Base-by-base conservation (phyloP, 1,140 invertebrate species). In the Dendroctonus valens region DNA sequence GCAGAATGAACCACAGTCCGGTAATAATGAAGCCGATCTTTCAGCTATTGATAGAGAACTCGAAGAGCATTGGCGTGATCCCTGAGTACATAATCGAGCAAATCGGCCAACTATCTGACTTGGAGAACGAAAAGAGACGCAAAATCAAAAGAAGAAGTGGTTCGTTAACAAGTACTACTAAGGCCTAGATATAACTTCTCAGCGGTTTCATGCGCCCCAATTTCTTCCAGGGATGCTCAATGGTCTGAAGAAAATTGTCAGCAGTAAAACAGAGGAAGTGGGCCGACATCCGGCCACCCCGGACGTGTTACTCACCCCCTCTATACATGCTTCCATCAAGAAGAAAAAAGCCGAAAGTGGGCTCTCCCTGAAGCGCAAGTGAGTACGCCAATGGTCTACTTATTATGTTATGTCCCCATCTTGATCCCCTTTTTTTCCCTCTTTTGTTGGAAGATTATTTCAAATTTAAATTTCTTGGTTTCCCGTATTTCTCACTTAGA, bases 131-230 rank as follows among this genome's bases (percentile, higher is more conserved):
- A 41, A 74, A 81, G 71, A 73, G 82, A 73, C 87, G 86, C 74
- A 87, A 86, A 73, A 90, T 90, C 74, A 89, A 89, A 78, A 81
- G 88, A 72, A 81, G 91, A 71, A 92, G 90, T 84, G 89, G 91
- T 73, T 92, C 91, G 74, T 82, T 93, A 67, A 91, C 90, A 81
- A 84, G 90, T 92, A 84, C 26, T 26, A 26, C 26, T 26, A 26
- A 26, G 26, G 26, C 26, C 26, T 26, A 3, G 74, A 57, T 68
- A 69, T 67, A 59, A 37, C 39, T 50, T 15, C 9, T 38, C 37
- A 59, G 37, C 4, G 11, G 12, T 50, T 60, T 68, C 11, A 46
- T 38, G 39, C 44, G 15, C 38, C 62, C 26, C 26, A 1, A 55
- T 11, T 53, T 64, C 75, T 78, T 76, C 51, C 64, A 90, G 89